A percentile compares a stretch with the other conserved stretches of the same genome.
Conservation (phyloP, 2,113 vertebrate genomes). For the crab-eating macaque (Macaca fascicularis) region DNA sequence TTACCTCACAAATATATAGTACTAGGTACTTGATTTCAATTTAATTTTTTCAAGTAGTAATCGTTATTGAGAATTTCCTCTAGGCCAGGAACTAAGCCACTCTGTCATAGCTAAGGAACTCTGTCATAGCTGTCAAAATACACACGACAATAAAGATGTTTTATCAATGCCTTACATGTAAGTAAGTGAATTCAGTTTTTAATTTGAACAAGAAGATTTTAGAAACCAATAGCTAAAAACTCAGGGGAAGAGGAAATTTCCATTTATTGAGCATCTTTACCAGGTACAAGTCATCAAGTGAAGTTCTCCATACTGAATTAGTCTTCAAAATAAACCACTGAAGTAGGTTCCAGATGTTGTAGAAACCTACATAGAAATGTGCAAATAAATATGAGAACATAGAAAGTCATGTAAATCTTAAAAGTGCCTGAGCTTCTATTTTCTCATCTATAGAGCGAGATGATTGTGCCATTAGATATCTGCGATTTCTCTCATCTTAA, state of each 20-base stretch:
- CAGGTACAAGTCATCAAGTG: neutral
- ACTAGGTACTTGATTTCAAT: neutral
- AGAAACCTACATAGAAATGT: neutral
- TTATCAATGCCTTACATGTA: neutral
- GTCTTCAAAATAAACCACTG: neutral
- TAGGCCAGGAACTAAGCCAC: neutral
- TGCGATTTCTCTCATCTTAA: neutral
- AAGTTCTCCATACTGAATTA: neutral
- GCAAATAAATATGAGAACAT: neutral
- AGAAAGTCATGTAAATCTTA: neutral
- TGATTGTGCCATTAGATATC: neutral
- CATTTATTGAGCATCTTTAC: neutral
- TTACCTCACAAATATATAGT: neutral
- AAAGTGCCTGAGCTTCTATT: neutral
- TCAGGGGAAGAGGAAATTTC: neutral
- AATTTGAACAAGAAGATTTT: conserved; percentile 24
- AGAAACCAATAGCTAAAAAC: neutral
- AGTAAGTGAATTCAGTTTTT: neutral
- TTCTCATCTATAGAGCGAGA: neutral
- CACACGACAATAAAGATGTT: neutral
- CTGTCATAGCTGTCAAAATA: neutral
- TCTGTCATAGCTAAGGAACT: neutral
- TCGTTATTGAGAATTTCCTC: neutral
- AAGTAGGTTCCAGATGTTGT: neutral
- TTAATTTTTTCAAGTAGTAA: conserved; percentile 9